phyloP scores from a whole-genome alignment of 2,888 invertebrate genomes.

The Diarsia rubi region DNA sequence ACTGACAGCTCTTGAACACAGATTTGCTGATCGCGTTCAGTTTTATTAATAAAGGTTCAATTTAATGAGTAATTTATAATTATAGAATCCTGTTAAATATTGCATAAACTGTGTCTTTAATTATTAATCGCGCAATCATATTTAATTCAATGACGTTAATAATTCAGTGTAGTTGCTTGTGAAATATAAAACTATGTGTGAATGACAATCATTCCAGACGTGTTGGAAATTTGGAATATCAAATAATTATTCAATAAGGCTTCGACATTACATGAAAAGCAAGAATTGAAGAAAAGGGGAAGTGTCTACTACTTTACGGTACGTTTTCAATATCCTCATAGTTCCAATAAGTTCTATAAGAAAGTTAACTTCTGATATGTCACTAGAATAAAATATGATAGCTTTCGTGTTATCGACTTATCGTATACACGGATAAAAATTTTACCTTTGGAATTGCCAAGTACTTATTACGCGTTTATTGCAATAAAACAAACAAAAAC shows the following conservation, averaged over 20 bases:
- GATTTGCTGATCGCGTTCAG: not conserved
- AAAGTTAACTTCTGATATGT: not conserved
- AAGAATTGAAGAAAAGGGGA: not conserved
- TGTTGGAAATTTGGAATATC: not conserved
- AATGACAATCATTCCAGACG: conserved; percentile 1
- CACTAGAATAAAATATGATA: too few species aligned
- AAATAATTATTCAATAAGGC: not conserved
- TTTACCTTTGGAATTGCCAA: not conserved
- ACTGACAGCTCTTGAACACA: not conserved
- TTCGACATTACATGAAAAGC: not conserved
- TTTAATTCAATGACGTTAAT: conserved; percentile 29
- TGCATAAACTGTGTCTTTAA: conserved; percentile 7
- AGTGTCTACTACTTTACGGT: too few species aligned
- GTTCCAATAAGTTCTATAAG: not conserved
- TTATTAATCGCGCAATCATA: conserved; percentile 5
- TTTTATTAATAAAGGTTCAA: not conserved
- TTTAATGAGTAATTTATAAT: not conserved
- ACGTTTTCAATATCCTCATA: too few species aligned
- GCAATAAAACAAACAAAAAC: not conserved
- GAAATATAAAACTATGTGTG: conserved; percentile 6
- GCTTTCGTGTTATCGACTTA: too few species aligned
- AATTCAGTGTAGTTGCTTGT: conserved; percentile 14
- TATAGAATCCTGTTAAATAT: conserved; percentile 24
- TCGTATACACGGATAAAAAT: too few species aligned
- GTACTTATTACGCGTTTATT: not conserved